A percentile compares a stretch with the other conserved stretches of the same genome.
Conservation (phyloP, 92 coral and sea anemone species). For the Umimayanthus kanabou region DNA sequence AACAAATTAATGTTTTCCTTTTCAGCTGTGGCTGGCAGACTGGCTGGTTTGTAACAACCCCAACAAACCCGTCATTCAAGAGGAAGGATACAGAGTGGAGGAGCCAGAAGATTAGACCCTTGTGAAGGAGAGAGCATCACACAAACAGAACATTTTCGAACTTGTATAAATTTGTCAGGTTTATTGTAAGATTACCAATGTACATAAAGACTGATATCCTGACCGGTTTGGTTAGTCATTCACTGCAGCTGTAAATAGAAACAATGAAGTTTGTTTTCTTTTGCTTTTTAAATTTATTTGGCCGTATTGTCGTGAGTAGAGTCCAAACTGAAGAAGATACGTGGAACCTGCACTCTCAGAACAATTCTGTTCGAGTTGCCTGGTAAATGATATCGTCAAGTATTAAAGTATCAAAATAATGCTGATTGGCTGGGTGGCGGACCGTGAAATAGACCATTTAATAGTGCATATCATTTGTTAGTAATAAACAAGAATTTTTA, state of each 20-base stretch:
- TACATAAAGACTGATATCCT: neutral
- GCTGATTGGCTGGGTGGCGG: neutral
- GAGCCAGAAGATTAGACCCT: conserved; percentile 80
- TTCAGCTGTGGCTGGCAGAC: conserved; percentile 92
- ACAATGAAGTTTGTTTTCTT: neutral
- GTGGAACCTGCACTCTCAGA: neutral
- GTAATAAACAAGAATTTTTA: no score
- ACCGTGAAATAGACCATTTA: neutral
- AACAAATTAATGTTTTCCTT: neutral
- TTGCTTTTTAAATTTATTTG: neutral
- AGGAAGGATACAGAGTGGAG: conserved; percentile 69
- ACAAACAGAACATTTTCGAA: neutral
- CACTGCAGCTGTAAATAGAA: neutral
- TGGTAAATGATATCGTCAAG: neutral
- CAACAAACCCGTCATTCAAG: conserved; percentile 84
- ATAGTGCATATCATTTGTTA: no score
- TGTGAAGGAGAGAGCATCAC: neutral
- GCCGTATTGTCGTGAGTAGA: neutral
- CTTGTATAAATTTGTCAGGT: neutral
- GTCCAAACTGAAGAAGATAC: neutral
- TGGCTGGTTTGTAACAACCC: conserved; percentile 94
- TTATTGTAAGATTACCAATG: neutral
- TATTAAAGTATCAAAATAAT: neutral
- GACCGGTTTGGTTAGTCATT: neutral
- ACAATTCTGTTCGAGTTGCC: neutral